Evolutionary conservation across 2,888 invertebrate genomes (phyloP), one percentile per base, ranked within the genome.

Genomic region (Aethes cnicana): DNA sequence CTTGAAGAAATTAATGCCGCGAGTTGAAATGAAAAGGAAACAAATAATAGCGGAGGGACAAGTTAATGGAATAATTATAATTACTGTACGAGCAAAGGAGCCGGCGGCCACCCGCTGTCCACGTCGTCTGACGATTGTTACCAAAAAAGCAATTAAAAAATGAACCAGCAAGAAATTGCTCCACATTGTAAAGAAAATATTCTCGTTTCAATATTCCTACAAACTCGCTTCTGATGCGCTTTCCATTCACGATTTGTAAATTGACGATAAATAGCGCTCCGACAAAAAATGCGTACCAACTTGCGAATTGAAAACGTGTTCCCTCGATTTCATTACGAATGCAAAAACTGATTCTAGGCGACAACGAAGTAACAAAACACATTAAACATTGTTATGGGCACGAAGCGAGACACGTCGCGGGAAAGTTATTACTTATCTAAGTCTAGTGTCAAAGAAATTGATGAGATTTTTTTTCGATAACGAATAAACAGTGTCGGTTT

Each of bases 1-100:
- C 32, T 46, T 42, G 26, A 53, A 52, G 53, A 52, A 41, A 36
- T 18, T 44, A 42, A 35, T 41, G 47, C 47, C 21, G 47, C 50
- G 36, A 39, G 36, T 46, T 28, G 32, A 21, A 43, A 56, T 33
- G 48, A 42, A 47, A 46, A 53, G 30, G 74, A 25, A 18, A 26
- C 44, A 46, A 76, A 82, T 84, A 84, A 85, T 83, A 84, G 77
- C 80, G 69, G 73, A 71, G 77, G 83, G 76, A 77, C 74, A 82
- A 81, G 82, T 81, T 87, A 87, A 87, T 86, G 84, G 80, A 85
- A 86, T 86, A 84, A 87, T 87, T 87, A 85, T 86, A 87, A 87
- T 86, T 82, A 85, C 81, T 77, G 72, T 73, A 69, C 73, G 73
- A 54, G 59, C 72, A 84, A 85, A 82, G 80, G 72, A 71, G 77